These are phyloP conservation scores for Neogale vison DNA, from an alignment of 2,113 vertebrate genomes.

Conservation along the genomic window DNA sequence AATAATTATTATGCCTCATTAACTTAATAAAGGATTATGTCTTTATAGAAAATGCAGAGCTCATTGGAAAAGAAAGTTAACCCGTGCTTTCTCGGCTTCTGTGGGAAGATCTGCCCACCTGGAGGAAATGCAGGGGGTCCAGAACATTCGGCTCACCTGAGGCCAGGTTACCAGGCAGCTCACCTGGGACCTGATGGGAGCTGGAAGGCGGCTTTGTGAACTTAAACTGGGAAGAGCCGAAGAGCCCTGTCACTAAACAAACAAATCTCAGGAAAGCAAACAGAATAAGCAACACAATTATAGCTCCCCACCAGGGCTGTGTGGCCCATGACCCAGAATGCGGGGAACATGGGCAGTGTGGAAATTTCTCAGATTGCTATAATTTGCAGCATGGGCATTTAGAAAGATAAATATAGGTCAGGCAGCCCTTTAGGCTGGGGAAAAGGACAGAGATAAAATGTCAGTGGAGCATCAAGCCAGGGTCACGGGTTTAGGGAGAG, in stretches of 20 bases:
- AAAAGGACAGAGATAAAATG: background rate
- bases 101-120: background rate
- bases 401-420: background rate
- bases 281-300: background rate
- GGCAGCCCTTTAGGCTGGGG: background rate
- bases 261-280: background rate
- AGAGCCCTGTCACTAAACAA: background rate
- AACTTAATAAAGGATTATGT: slow-evolving; percentile 76
- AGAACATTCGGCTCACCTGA: background rate
- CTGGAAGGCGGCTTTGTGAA: accelerated
- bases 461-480: background rate
- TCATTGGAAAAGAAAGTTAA: slow-evolving; percentile 62
- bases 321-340: background rate
- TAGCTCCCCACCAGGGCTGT: background rate
- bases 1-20: slow-evolving; percentile 78
- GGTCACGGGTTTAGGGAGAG: background rate
- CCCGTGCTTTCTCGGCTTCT: background rate
- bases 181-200: background rate
- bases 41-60: slow-evolving; percentile 68
- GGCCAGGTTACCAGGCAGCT: background rate
- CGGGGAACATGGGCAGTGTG: background rate
- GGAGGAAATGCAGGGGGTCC: background rate
- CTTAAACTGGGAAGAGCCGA: background rate
- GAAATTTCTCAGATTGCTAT: background rate
- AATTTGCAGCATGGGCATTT: background rate